These are phyloP conservation scores for Tauraco hartlaubi DNA, from an alignment of 2,797 vertebrate species.

Conservation along the genomic window DNA sequence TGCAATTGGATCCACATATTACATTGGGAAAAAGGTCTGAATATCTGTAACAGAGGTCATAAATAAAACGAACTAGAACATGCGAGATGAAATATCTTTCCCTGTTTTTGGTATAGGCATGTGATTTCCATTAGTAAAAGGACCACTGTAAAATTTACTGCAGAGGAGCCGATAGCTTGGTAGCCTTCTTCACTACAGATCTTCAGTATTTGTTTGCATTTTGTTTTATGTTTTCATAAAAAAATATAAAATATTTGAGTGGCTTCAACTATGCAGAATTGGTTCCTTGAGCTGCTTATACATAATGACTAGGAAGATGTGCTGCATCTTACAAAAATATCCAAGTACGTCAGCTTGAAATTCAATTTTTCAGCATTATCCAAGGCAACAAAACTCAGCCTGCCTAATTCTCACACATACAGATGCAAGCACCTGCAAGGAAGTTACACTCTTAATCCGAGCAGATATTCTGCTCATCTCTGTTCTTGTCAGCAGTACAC, in stretches of 20 bases:
- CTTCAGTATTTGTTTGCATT: background rate
- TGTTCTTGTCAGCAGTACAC: background rate
- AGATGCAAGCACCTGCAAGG: background rate
- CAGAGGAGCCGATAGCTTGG: background rate
- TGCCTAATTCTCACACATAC: background rate
- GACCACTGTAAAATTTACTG: constrained; percentile 30
- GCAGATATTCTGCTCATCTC: background rate
- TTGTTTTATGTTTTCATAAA: background rate
- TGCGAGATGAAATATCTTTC: constrained; percentile 9
- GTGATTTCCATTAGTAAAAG: constrained; percentile 37
- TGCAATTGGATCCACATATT: background rate
- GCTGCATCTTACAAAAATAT: background rate
- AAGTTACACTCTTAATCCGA: background rate
- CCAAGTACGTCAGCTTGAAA: background rate
- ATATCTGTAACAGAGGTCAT: background rate
- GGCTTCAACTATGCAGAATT: background rate
- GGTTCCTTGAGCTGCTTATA: background rate
- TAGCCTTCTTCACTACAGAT: background rate
- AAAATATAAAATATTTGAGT: background rate
- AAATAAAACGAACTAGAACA: constrained; percentile 37
- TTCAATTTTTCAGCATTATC: background rate
- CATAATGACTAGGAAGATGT: background rate
- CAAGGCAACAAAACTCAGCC: background rate
- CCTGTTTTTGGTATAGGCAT: background rate
- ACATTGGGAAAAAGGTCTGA: background rate